Base-by-base conservation (phyloP, 2,113 vertebrate genomes). In the Halichoerus grypus region DNA sequence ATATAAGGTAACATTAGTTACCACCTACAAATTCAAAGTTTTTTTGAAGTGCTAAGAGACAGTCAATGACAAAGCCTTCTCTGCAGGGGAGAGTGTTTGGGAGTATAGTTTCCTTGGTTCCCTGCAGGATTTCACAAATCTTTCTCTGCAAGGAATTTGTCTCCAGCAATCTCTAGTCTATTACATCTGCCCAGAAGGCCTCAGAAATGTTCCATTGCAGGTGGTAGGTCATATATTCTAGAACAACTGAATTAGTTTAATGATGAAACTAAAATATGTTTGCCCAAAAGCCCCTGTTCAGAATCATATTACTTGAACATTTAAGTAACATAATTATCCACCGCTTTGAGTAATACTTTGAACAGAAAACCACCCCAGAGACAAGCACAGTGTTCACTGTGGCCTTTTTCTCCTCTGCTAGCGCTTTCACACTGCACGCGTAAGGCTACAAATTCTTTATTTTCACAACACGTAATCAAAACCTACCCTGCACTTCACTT, bases 81-180 rank as follows among this genome's bases (percentile, higher is more conserved):
- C 98, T 94, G 94, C 91, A 97, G 98, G 97, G 95, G 77, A 95
- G 88, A 71, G 28, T 9, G 93, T 96, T 98, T 97, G 94, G 86
- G 92, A 98, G 96, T 89, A 93, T 0, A 86, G 92, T 97, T 98
- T 98, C 92, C 95, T 98, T 0, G 0, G 95, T 97, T 98, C 97
- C 96, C 98, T 1, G n/a, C 93, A 97, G 97, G 95, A 98, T 97
- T 97, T 97, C 97, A 96, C 98, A 98, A 98, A 98, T 82, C 55
- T 42, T 97, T 96, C 97, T 98, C 80, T 11, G 96, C 2, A 3
- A 97, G 93, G 90, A 98, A 80, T 97, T 95, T 57, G 0, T 97
- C 94, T 98, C 96, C 88, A 74, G 77, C 80, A 96, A 95, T 80
- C 19, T 51, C 85, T 82, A 82, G 4, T 42, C 22, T 95, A 96